Conservation (phyloP, 2,797 vertebrate species). For the Amblyraja radiata region DNA sequence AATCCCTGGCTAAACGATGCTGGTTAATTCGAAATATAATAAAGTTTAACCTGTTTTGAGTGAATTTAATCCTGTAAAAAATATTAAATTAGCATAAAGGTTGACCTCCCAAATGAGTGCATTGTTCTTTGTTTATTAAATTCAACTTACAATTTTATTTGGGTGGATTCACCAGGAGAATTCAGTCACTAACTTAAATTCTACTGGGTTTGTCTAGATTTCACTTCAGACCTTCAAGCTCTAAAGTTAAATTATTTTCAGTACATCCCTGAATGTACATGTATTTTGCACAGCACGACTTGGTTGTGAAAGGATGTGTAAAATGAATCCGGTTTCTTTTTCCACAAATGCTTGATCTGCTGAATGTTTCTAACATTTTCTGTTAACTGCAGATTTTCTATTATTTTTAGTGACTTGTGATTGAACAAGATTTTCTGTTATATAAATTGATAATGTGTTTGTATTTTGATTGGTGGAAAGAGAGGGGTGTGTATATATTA, state of each 20-base stretch:
- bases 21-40: no score
- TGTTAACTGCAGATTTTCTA: no score
- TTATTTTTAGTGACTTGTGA: neutral
- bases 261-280: neutral
- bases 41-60: no score
- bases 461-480: neutral
- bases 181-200: neutral
- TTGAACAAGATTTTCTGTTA: neutral
- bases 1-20: neutral
- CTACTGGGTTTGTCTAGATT: neutral
- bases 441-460: neutral
- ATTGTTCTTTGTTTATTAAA: neutral
- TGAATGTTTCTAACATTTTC: no score
- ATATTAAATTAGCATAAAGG: neutral
- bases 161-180: neutral
- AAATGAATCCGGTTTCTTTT: no score
- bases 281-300: no score
- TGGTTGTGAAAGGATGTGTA: no score
- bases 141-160: neutral
- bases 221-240: neutral
- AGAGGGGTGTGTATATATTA: neutral
- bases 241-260: neutral
- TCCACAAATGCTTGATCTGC: no score
- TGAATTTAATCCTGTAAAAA: neutral
- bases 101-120: neutral